Conservation (phyloP, 2,888 invertebrate genomes). For the Drosophila phalerata region DNA sequence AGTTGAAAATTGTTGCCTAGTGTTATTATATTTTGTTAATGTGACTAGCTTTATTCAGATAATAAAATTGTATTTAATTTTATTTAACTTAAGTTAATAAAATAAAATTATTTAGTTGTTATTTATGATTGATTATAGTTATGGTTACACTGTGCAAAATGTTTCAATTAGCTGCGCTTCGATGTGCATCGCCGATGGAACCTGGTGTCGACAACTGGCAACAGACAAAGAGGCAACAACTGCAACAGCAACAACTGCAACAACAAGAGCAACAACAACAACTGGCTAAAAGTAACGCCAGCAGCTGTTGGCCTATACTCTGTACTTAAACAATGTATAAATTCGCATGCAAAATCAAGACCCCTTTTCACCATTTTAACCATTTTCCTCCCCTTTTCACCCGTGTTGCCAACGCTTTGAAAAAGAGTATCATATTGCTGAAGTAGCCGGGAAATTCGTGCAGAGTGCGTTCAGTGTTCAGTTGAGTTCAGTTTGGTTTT, state of each 20-base stretch:
- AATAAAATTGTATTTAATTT: no score
- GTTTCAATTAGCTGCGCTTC: conserved; percentile 80
- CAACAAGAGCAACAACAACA: conserved; percentile 23
- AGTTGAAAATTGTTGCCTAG: no score
- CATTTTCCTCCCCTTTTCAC: neutral
- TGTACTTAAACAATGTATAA: conserved; percentile 76
- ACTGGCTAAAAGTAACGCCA: conserved; percentile 30
- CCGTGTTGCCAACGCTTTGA: neutral
- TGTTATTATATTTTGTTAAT: no score
- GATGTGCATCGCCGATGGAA: conserved; percentile 74
- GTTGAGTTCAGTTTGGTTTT: conserved; percentile 23
- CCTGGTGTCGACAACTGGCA: conserved; percentile 65
- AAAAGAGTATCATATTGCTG: conserved; percentile 23
- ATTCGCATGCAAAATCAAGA: conserved; percentile 69
- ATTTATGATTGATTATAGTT: no score
- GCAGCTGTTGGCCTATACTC: conserved; percentile 68
- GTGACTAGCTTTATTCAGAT: no score
- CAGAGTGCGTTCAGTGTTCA: conserved; percentile 52
- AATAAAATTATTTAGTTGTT: no score
- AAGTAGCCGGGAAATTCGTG: conserved; percentile 48
- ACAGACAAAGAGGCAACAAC: conserved; percentile 26
- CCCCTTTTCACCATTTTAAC: neutral
- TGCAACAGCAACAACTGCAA: conserved; percentile 13
- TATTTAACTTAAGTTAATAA: no score
- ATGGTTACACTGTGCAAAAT: conserved; percentile 64